Percentiles rank a stretch among this genome's conserved stretches.
Conservation (phyloP, 2,888 invertebrate genomes). For the Tricholauxania praeusta region DNA sequence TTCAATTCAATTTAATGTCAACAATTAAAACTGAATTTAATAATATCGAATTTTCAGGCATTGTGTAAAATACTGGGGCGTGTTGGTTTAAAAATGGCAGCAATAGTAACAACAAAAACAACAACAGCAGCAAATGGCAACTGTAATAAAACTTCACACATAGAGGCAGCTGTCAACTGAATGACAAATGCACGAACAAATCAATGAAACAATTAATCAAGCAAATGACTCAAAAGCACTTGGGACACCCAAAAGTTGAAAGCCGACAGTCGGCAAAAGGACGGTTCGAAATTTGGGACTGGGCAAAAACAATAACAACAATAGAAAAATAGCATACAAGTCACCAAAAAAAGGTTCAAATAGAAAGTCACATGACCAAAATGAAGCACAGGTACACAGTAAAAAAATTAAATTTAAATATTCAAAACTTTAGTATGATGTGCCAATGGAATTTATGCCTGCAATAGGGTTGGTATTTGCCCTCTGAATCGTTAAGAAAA, state of each 20-base stretch:
- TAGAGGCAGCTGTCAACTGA: constrained; percentile 21
- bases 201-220: constrained; percentile 39
- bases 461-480: no score
- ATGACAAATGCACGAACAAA: constrained; percentile 35
- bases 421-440: no score
- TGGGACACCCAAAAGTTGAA: not conserved
- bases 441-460: no score
- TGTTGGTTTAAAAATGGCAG: not conserved
- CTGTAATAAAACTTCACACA: not conserved
- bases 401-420: not conserved
- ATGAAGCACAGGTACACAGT: not conserved
- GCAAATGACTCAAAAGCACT: constrained; percentile 34
- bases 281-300: not conserved
- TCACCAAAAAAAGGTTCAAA: not conserved
- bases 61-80: not conserved
- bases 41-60: not conserved
- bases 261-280: not conserved
- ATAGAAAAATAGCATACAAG: constrained; percentile 7
- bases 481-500: no score
- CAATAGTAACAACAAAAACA: not conserved
- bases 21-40: not conserved
- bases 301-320: not conserved
- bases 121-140: not conserved
- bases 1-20: constrained; percentile 27
- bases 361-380: constrained; percentile 7